These are phyloP conservation scores for Heteronetta atricapilla DNA, from an alignment of 2,113 vertebrate genomes.

Conservation along the genomic window DNA sequence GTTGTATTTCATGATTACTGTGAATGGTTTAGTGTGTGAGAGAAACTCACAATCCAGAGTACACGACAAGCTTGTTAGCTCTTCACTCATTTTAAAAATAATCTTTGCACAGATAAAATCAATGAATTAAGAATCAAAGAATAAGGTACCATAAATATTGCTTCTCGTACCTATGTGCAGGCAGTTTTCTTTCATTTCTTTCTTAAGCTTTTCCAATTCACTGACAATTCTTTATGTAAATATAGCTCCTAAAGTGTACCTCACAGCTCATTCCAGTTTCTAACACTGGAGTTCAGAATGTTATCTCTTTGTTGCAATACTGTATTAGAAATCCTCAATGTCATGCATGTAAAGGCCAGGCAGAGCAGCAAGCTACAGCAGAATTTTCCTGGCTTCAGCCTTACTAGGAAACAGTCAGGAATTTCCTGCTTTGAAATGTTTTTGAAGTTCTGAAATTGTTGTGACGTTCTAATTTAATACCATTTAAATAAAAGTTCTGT, in stretches of 20 bases:
- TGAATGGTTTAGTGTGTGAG: neutral
- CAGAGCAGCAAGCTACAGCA: neutral
- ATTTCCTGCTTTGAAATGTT: constrained; percentile 32
- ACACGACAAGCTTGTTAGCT: neutral
- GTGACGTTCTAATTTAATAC: neutral
- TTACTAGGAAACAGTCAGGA: constrained; percentile 9
- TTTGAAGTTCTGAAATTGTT: constrained; percentile 13
- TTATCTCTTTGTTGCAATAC: neutral
- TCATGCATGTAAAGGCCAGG: neutral
- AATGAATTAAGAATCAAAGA: neutral
- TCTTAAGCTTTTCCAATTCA: neutral
- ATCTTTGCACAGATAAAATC: neutral
- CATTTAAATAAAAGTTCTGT: neutral
- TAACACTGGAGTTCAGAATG: neutral
- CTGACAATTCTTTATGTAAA: neutral
- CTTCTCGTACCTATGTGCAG: neutral
- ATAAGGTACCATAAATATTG: neutral
- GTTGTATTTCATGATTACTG: neutral
- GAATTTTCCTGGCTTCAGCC: constrained; percentile 32
- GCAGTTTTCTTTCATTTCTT: neutral
- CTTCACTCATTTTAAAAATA: neutral
- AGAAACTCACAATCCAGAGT: neutral
- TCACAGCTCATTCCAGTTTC: neutral
- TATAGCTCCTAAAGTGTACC: neutral
- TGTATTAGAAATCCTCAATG: neutral